Evolutionary conservation across 2,797 vertebrate genomes (phyloP).

Genomic region (Euthynnus affinis): DNA sequence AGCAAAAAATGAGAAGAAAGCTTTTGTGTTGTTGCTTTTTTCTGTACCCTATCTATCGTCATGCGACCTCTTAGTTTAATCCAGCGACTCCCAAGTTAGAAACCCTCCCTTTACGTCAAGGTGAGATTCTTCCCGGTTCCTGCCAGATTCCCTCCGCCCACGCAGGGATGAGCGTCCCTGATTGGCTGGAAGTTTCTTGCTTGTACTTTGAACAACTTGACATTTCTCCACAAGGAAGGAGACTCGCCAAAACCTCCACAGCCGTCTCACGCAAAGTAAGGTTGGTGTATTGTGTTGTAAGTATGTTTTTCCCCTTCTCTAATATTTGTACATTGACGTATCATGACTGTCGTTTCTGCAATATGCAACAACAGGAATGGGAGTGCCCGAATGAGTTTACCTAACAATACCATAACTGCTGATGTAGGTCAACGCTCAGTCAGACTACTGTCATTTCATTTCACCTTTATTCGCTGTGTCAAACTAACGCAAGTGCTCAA

Average conservation of each 20-base stretch:
- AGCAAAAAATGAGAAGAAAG: too few relatives aligned
- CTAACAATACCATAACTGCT: too few relatives aligned
- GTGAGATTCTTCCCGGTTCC: background rate
- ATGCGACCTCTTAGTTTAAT: too few relatives aligned
- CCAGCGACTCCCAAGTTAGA: too few relatives aligned
- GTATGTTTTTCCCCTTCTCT: background rate
- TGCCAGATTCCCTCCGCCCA: slow-evolving; percentile 8
- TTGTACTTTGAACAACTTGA: background rate
- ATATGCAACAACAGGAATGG: background rate
- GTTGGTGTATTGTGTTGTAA: background rate
- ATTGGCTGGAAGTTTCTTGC: slow-evolving; percentile 23
- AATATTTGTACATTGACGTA: background rate
- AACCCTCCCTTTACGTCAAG: background rate
- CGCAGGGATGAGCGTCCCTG: background rate
- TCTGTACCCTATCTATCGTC: background rate
- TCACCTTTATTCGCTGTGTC: too few relatives aligned
- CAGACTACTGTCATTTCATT: too few relatives aligned
- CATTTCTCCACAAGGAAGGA: background rate
- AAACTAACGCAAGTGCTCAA: too few relatives aligned
- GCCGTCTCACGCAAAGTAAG: background rate
- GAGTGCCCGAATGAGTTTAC: background rate
- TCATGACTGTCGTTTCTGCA: background rate
- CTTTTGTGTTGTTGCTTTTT: background rate
- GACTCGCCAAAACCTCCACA: fast-evolving
- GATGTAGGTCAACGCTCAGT: too few relatives aligned